These are phyloP conservation scores for Nymphicus hollandicus DNA, from an alignment of 2,113 vertebrate species.

Conservation along the genomic window DNA sequence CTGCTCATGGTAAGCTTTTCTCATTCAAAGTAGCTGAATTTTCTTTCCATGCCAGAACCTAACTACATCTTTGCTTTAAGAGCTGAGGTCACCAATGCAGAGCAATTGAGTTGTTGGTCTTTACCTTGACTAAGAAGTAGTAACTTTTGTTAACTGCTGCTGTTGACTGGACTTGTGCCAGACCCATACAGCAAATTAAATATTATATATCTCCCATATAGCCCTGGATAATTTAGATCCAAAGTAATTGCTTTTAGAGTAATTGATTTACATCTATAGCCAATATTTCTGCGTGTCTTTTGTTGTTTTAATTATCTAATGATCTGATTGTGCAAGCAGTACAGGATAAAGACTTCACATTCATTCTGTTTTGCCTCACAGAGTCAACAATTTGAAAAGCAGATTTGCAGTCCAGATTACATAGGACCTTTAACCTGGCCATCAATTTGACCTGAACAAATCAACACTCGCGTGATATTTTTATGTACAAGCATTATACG, in stretches of 20 bases:
- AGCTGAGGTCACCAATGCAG: background rate
- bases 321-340: constrained; percentile 25
- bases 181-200: constrained; percentile 36
- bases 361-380: background rate
- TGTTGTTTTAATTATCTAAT: constrained; percentile 63
- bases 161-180: constrained; percentile 34
- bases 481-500: background rate
- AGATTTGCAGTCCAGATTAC: background rate
- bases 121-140: background rate
- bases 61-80: background rate
- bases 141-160: constrained; percentile 25
- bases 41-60: background rate
- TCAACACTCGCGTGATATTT: fast-evolving
- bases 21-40: background rate
- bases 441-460: background rate
- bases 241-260: constrained; percentile 53
- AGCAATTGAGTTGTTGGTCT: background rate
- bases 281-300: constrained; percentile 35
- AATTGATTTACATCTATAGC: constrained; percentile 46
- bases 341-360: background rate
- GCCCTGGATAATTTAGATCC: background rate
- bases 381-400: background rate
- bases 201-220: constrained; percentile 26
- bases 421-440: background rate
- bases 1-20: background rate